phyloP scores from a whole-genome alignment of 2,888 invertebrate species.

The Peribatodes rhomboidaria region DNA sequence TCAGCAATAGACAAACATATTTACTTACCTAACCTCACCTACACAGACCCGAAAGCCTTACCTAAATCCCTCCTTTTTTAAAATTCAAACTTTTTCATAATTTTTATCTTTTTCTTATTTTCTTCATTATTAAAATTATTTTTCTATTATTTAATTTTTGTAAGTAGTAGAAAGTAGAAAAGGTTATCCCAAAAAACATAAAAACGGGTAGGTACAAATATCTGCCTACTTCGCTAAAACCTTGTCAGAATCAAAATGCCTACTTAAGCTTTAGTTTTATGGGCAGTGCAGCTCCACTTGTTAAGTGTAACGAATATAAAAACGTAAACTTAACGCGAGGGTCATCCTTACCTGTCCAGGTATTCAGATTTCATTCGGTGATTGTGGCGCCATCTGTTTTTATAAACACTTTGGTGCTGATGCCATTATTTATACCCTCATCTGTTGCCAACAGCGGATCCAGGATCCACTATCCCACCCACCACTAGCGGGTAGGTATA shows the following conservation, averaged over 20 bases:
- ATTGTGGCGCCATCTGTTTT: slow-evolving; percentile 65
- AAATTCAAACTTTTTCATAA: too few species aligned
- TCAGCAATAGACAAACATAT: too few species aligned
- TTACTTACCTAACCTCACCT: too few species aligned
- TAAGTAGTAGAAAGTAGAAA: neutral
- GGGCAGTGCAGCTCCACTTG: slow-evolving; percentile 46
- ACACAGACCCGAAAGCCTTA: too few species aligned
- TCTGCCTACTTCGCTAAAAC: slow-evolving; percentile 40
- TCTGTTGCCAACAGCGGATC: neutral
- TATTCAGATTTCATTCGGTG: slow-evolving; percentile 66
- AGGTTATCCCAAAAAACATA: neutral
- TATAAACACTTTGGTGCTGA: slow-evolving; percentile 12
- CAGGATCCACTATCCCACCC: neutral
- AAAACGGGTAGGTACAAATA: neutral
- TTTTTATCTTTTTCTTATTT: too few species aligned
- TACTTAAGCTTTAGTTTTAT: slow-evolving; percentile 59
- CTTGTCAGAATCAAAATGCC: slow-evolving; percentile 44
- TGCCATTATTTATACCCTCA: slow-evolving; percentile 8
- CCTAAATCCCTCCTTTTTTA: too few species aligned
- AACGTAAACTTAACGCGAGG: slow-evolving; percentile 55
- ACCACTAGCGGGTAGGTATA: neutral
- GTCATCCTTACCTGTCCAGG: slow-evolving; percentile 64
- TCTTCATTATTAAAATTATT: too few species aligned
- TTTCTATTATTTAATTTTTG: too few species aligned
- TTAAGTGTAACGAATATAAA: slow-evolving; percentile 52